A percentile compares a stretch with the other conserved stretches of the same genome.
phyloP scores from a whole-genome alignment of 1,140 invertebrate genomes.

The Asbolus verrucosus region DNA sequence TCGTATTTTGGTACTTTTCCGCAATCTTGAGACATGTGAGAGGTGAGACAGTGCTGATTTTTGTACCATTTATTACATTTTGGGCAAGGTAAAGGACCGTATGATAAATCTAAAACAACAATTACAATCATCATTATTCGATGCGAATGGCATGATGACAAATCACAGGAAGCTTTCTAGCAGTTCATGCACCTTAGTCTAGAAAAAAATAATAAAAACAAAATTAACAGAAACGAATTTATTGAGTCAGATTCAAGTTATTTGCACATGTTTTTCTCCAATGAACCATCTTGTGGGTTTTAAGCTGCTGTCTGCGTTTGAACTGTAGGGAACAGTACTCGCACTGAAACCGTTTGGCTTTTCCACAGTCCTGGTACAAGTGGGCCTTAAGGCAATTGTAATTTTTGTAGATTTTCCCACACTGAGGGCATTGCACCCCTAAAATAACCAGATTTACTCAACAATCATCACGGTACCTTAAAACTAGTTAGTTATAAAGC shows the following conservation, averaged over 20 bases:
- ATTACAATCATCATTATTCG: too few relatives aligned
- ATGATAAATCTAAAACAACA: constrained; percentile 19
- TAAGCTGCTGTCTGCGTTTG: constrained; percentile 34
- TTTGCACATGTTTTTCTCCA: constrained; percentile 1
- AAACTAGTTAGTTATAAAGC: too few relatives aligned
- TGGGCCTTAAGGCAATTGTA: constrained; percentile 48
- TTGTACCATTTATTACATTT: constrained; percentile 47
- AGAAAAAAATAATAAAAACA: not conserved
- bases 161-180: not conserved
- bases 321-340: constrained; percentile 32
- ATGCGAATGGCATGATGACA: too few relatives aligned
- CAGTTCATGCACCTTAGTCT: not conserved
- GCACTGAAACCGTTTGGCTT: constrained; percentile 44
- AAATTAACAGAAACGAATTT: constrained; percentile 7
- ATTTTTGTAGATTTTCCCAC: constrained; percentile 50
- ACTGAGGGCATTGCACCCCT: constrained; percentile 47
- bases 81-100: constrained; percentile 39
- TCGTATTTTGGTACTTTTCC: constrained; percentile 67
- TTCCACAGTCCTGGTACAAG: constrained; percentile 49
- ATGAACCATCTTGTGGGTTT: constrained; percentile 10
- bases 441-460: constrained; percentile 17
- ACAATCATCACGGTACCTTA: too few relatives aligned
- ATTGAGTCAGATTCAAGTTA: not conserved
- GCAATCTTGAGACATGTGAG: constrained; percentile 67
- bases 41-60: constrained; percentile 38